Conservation (phyloP, 1,140 invertebrate genomes). For the Plodia interpunctella region DNA sequence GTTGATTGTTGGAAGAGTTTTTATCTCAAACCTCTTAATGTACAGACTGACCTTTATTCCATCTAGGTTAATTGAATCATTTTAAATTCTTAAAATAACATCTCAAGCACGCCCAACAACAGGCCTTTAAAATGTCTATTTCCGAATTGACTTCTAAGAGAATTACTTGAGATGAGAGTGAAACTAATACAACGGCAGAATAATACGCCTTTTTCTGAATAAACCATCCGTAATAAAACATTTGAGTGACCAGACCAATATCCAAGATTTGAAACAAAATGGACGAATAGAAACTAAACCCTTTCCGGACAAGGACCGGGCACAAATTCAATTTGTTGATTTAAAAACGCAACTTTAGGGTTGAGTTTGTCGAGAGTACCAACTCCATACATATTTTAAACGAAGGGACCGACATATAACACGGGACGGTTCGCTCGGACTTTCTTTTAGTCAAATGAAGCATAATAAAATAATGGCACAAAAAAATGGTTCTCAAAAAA, state of each 20-base stretch:
- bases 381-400: slow-evolving; percentile 69
- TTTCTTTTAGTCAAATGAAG: slow-evolving; percentile 68
- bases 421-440: slow-evolving; percentile 44
- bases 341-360: slow-evolving; percentile 27
- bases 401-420: slow-evolving; percentile 41
- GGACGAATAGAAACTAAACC: not conserved
- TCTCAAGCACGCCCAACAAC: too few species aligned
- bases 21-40: too few species aligned
- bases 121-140: too few species aligned
- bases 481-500: slow-evolving; percentile 67
- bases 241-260: not conserved
- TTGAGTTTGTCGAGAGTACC: slow-evolving; percentile 25
- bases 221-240: not conserved
- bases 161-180: too few species aligned
- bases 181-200: too few species aligned
- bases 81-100: too few species aligned
- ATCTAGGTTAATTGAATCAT: too few species aligned
- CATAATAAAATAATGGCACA: slow-evolving; percentile 63
- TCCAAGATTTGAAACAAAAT: not conserved
- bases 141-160: too few species aligned
- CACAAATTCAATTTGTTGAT: slow-evolving; percentile 13
- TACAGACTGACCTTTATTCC: too few species aligned
- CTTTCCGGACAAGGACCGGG: not conserved
- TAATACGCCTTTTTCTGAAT: too few species aligned
- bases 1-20: too few species aligned